Evolutionary conservation across 1,140 invertebrate genomes (phyloP), one percentile per base, ranked within the genome.

Genomic region (Drosophila dunni): DNA sequence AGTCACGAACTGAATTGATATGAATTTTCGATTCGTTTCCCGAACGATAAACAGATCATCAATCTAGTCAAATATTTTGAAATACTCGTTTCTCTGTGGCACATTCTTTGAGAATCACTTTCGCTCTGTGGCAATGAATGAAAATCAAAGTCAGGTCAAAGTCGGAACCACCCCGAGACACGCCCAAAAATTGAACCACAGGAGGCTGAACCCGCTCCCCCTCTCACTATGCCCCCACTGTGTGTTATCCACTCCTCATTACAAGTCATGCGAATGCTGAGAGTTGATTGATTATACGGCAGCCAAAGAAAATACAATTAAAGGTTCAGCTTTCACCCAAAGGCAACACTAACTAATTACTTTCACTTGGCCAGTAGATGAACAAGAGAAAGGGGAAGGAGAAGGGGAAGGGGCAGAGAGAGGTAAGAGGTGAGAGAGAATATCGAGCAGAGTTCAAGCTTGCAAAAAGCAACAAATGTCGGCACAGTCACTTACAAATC

Each of bases 261-360:
- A 40, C 10, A 34, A 68, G 50, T 62, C 57, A 63, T 58, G 57
- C 61, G 34, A 72, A 71, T 64, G 56, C 67, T 48, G 57, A 33
- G 40, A 10, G 60, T 70, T 82, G 83, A 86, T 86, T 79, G 76
- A 86, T 86, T 86, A 88, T 67, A 74, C 57, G 60, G 72, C 61
- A 64, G 71, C 38, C 58, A 74, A 68, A 64, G 57, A 72, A 65
- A 69, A 78, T 57, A 78, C 82, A 85, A 85, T 85, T 85, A 81
- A 86, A 85, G 74, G 71, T 80, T 68, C 76, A 74, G 83, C 83
- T 86, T 86, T 86, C 83, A 86, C 83, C 79, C 83, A 62, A 45
- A 54, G 71, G 76, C 79, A 70, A 73, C 29, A 63, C 58, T 56
- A 73, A 71, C 79, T 88, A 86, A 88, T 88, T 88, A 86, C 83